phyloP scores from a whole-genome alignment of 1,140 invertebrate species.

The Oncopodura yosiiana region DNA sequence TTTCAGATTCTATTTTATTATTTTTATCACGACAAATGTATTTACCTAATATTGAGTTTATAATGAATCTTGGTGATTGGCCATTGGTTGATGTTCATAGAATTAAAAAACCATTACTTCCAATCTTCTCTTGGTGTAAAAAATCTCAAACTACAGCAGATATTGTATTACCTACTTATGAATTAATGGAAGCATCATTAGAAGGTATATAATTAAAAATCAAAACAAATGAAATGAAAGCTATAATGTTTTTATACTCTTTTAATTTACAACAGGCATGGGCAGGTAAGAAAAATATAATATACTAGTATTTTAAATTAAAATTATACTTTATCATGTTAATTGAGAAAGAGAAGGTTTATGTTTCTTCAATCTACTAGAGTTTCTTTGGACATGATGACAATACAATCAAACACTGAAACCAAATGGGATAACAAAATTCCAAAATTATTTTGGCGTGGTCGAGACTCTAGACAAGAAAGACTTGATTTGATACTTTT shows the following conservation, averaged over 20 bases:
- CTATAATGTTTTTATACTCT: too few species aligned
- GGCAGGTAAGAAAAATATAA: slow-evolving; percentile 24
- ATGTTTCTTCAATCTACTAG: slow-evolving; percentile 45
- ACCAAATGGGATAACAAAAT: slow-evolving; percentile 63
- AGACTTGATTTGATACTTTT: slow-evolving; percentile 74
- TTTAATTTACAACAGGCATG: too few species aligned
- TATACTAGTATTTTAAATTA: not conserved
- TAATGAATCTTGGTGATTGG: slow-evolving; percentile 93
- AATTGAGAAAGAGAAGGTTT: not conserved
- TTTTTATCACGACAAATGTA: slow-evolving; percentile 71
- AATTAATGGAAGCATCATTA: slow-evolving; percentile 80
- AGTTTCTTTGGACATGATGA: slow-evolving; percentile 77
- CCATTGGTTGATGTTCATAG: slow-evolving; percentile 55
- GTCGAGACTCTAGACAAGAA: slow-evolving; percentile 74
- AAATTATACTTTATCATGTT: too few species aligned
- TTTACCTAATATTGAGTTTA: slow-evolving; percentile 80
- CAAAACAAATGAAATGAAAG: slow-evolving; percentile 51
- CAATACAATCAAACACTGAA: slow-evolving; percentile 69
- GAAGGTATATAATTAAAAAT: too few species aligned
- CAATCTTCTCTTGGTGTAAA: slow-evolving; percentile 91
- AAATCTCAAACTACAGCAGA: slow-evolving; percentile 72
- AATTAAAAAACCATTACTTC: slow-evolving; percentile 48
- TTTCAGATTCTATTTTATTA: slow-evolving; percentile 77
- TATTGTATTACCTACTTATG: slow-evolving; percentile 91
- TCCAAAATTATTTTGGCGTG: slow-evolving; percentile 77